These are phyloP conservation scores for Athalia circularis DNA, from an alignment of 2,888 invertebrate species.

Conservation along the genomic window DNA sequence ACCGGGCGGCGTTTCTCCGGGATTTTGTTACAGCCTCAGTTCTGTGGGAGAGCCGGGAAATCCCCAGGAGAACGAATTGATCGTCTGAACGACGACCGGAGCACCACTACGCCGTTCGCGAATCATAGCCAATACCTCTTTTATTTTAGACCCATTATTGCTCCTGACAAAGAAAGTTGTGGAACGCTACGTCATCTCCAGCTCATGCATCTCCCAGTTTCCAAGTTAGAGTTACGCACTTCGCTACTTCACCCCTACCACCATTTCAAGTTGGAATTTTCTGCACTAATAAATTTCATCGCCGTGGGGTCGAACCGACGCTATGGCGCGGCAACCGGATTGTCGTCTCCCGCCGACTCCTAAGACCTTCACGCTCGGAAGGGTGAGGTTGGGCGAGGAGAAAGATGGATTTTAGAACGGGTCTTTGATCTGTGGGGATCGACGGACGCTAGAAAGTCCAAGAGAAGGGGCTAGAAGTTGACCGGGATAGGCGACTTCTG, in stretches of 20 bases:
- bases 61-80: slow-evolving; percentile 4
- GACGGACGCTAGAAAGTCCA: slow-evolving; percentile 14
- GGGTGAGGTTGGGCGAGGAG: background rate
- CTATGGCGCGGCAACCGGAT: slow-evolving; percentile 12
- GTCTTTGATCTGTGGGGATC: slow-evolving; percentile 37
- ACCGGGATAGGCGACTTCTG: background rate
- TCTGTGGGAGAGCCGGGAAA: background rate
- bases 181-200: slow-evolving; percentile 10
- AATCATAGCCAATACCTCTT: background rate
- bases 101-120: background rate
- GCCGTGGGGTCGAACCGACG: slow-evolving; percentile 6
- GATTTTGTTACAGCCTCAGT: slow-evolving; percentile 10
- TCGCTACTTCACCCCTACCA: background rate
- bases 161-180: background rate
- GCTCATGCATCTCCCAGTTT: background rate
- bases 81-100: background rate
- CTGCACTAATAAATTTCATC: slow-evolving; percentile 22
- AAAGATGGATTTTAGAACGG: slow-evolving; percentile 35
- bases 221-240: background rate
- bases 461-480: background rate
- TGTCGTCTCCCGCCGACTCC: slow-evolving; percentile 17
- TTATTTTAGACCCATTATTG: slow-evolving; percentile 18
- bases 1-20: background rate
- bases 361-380: slow-evolving; percentile 5
- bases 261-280: slow-evolving; percentile 2